phyloP scores from a whole-genome alignment of 1,140 invertebrate genomes.

The Drosophila parvula region DNA sequence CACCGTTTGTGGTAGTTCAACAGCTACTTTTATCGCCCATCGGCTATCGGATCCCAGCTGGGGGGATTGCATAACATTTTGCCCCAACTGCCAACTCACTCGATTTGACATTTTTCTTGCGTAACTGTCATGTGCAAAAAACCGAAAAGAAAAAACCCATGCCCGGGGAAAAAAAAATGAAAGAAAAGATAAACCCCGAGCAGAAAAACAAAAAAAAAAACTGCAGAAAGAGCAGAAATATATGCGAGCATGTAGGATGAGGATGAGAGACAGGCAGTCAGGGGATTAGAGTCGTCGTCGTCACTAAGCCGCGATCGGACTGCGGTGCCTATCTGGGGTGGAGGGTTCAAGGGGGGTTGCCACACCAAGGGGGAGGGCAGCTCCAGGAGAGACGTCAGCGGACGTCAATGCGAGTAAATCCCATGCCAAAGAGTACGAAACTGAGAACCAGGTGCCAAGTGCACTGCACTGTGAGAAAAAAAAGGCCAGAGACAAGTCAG shows the following conservation, averaged over 20 bases:
- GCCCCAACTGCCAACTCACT: conserved; percentile 23
- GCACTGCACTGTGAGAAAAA: conserved; percentile 14
- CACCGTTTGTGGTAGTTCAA: not conserved
- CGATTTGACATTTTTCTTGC: conserved; percentile 51
- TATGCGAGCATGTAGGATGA: conserved; percentile 13
- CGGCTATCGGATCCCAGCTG: conserved; percentile 25
- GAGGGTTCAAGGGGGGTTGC: not conserved
- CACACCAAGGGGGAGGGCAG: not conserved
- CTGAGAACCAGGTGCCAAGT: conserved; percentile 37
- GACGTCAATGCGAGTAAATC: conserved; percentile 49
- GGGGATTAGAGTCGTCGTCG: conserved; percentile 55
- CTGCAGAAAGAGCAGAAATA: conserved; percentile 28
- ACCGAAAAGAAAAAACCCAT: not conserved
- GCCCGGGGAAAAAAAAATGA: not conserved
- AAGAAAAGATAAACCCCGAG: conserved; percentile 34
- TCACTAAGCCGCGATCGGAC: conserved; percentile 47
- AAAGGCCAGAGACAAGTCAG: too few species aligned
- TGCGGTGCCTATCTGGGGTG: not conserved
- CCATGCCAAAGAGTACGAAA: conserved; percentile 30
- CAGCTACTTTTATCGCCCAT: conserved; percentile 21
- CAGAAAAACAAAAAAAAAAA: conserved; percentile 28
- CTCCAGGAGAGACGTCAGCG: conserved; percentile 35
- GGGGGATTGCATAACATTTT: conserved; percentile 43
- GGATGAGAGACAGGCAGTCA: conserved; percentile 52
- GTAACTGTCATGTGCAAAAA: conserved; percentile 49